Conservation (phyloP, 2,888 invertebrate genomes). For the Eupithecia centaureata region DNA sequence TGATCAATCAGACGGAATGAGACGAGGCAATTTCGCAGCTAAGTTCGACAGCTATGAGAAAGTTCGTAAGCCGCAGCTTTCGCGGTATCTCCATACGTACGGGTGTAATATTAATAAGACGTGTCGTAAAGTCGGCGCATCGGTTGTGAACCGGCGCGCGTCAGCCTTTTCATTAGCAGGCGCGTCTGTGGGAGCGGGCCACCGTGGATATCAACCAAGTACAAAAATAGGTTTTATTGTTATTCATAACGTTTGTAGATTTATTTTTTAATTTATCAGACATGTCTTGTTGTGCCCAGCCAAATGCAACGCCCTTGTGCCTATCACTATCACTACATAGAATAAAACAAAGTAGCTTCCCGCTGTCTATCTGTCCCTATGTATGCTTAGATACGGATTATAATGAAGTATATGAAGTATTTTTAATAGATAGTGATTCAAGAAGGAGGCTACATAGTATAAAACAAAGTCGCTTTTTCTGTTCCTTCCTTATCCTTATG, state of each 20-base stretch:
- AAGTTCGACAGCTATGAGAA: conserved; percentile 8
- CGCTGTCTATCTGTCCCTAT: no score
- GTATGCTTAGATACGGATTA: no score
- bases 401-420: no score
- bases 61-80: conserved; percentile 29
- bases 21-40: background rate
- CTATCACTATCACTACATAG: no score
- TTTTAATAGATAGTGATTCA: no score
- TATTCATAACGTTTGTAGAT: background rate
- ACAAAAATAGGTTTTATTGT: background rate
- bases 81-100: conserved; percentile 19
- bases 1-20: background rate
- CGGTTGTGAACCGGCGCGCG: conserved; percentile 52
- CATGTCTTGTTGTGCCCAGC: background rate
- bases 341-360: no score
- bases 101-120: conserved; percentile 32
- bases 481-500: no score
- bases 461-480: no score
- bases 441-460: no score
- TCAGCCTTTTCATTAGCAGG: conserved; percentile 56
- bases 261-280: background rate
- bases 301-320: background rate
- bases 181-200: background rate
- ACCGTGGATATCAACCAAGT: background rate
- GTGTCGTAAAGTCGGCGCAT: conserved; percentile 48